These are phyloP conservation scores for Cheilosia scutellata DNA, from an alignment of 2,888 invertebrate genomes.

Conservation along the genomic window DNA sequence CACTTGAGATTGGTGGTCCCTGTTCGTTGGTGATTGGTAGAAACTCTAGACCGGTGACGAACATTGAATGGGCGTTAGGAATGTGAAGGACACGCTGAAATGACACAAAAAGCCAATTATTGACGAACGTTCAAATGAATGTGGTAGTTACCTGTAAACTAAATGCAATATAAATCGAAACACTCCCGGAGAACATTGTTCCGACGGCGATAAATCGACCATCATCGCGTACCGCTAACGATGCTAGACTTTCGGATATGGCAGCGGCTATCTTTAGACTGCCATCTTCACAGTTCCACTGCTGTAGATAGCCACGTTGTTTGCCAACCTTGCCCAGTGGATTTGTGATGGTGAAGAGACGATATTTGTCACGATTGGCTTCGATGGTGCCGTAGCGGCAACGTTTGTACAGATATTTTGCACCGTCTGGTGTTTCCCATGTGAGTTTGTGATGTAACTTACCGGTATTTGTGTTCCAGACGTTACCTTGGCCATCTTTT, in stretches of 20 bases:
- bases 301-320: slow-evolving; percentile 90
- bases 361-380: slow-evolving; percentile 87
- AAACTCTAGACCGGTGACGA: slow-evolving; percentile 98
- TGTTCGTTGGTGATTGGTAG: slow-evolving; percentile 89
- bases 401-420: slow-evolving; percentile 92
- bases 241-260: slow-evolving; percentile 91
- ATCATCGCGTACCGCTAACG: slow-evolving; percentile 94
- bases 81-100: slow-evolving; percentile 92
- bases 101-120: slow-evolving; percentile 42
- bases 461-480: slow-evolving; percentile 91
- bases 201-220: slow-evolving; percentile 96
- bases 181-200: slow-evolving; percentile 96
- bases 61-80: slow-evolving; percentile 95
- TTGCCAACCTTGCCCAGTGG: slow-evolving; percentile 90
- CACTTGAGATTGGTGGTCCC: slow-evolving; percentile 89
- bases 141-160: slow-evolving; percentile 89
- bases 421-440: slow-evolving; percentile 90
- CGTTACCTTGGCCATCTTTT: slow-evolving; percentile 92
- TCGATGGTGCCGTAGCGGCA: slow-evolving; percentile 92
- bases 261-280: slow-evolving; percentile 86
- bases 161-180: slow-evolving; percentile 95
- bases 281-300: slow-evolving; percentile 90
- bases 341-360: slow-evolving; percentile 92
- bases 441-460: slow-evolving; percentile 88
- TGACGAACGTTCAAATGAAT: neutral